phyloP scores from a whole-genome alignment of 2,113 vertebrate genomes.

The Bos indicus region DNA sequence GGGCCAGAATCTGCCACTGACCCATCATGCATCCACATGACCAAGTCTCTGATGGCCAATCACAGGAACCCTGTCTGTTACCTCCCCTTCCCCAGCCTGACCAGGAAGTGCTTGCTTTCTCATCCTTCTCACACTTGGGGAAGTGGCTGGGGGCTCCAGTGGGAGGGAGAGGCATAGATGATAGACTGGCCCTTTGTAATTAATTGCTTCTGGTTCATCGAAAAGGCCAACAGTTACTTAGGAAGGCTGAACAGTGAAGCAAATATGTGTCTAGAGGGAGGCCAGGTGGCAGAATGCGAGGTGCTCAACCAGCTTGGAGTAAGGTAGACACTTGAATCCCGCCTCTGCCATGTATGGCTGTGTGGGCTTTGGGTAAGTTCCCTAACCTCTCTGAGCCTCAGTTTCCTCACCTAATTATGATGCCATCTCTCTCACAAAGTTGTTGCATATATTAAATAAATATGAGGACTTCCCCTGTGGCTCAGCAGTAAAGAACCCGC shows the following conservation, averaged over 20 bases:
- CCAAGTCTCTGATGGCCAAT: too few species aligned
- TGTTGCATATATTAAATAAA: neutral
- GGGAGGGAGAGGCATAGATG: neutral
- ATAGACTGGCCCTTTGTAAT: neutral
- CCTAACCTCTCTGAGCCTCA: neutral
- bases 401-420: neutral
- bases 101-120: neutral
- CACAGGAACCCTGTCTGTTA: neutral
- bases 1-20: neutral
- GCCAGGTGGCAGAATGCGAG: neutral
- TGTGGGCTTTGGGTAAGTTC: neutral
- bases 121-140: neutral
- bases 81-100: neutral
- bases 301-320: neutral
- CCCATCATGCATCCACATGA: neutral
- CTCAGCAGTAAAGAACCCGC: neutral
- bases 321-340: neutral
- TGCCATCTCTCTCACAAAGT: neutral
- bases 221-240: neutral
- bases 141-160: neutral
- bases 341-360: neutral
- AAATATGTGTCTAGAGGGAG: neutral
- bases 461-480: neutral
- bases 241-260: neutral
- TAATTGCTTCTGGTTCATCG: neutral